Conservation (phyloP, 1,140 invertebrate genomes). For the Glomeris maerens region DNA sequence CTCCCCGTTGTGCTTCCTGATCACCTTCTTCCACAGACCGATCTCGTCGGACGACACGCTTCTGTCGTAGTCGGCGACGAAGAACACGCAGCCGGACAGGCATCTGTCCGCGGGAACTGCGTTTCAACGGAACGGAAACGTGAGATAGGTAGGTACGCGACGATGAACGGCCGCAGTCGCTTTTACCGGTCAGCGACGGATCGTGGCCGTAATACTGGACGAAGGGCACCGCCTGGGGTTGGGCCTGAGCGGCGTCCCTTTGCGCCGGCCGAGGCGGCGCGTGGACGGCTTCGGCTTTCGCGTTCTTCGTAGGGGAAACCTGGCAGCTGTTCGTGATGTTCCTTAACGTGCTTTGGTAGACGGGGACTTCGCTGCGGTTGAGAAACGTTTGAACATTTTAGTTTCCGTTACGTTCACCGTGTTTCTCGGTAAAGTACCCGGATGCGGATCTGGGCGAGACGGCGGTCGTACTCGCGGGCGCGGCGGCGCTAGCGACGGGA, state of each 20-base stretch:
- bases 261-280: neutral
- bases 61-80: slow-evolving; percentile 57
- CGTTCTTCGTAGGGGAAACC: neutral
- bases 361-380: slow-evolving; percentile 1
- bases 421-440: too few species aligned
- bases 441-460: too few species aligned
- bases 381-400: slow-evolving; percentile 43
- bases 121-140: neutral
- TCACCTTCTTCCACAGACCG: slow-evolving; percentile 56
- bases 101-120: slow-evolving; percentile 72
- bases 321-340: slow-evolving; percentile 9
- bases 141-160: neutral
- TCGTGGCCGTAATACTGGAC: slow-evolving; percentile 18
- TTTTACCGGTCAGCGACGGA: slow-evolving; percentile 12
- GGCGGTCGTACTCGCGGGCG: slow-evolving; percentile 12
- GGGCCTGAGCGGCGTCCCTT: neutral
- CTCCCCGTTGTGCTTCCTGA: slow-evolving; percentile 75
- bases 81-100: slow-evolving; percentile 81
- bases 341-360: slow-evolving; percentile 6
- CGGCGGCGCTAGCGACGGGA: neutral
- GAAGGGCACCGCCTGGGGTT: slow-evolving; percentile 9
- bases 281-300: neutral
- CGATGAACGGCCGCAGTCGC: neutral
- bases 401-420: too few species aligned
- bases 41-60: slow-evolving; percentile 39